A percentile compares a stretch with the other conserved stretches of the same genome.
These are phyloP conservation scores for Pediacus dermestoides DNA, from an alignment of 2,888 invertebrate genomes.

Conservation along the genomic window DNA sequence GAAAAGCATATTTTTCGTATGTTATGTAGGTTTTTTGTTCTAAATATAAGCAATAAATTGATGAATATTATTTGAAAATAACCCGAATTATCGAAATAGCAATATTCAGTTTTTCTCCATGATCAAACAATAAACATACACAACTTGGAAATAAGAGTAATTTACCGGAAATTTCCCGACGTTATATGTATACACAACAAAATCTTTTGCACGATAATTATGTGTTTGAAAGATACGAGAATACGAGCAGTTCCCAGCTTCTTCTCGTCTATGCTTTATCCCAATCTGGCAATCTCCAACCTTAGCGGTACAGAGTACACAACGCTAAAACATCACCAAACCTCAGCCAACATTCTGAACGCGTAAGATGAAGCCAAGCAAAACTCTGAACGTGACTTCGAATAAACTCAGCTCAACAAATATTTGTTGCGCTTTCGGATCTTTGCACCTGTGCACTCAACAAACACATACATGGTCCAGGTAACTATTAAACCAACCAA, in stretches of 20 bases:
- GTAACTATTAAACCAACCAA: not conserved
- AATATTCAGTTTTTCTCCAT: no score
- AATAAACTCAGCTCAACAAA: constrained; percentile 48
- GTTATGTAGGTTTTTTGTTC: no score
- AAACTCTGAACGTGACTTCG: constrained; percentile 49
- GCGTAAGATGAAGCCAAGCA: constrained; percentile 49
- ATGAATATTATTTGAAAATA: no score
- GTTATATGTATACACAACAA: no score
- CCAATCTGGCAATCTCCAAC: constrained; percentile 33
- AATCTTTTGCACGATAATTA: constrained; percentile 28
- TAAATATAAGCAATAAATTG: no score
- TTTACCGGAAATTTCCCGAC: no score
- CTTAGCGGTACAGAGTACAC: constrained; percentile 30
- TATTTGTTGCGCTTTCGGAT: constrained; percentile 49
- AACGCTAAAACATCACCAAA: constrained; percentile 34
- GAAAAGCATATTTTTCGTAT: no score
- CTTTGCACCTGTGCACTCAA: constrained; percentile 45
- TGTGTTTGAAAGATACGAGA: constrained; percentile 25
- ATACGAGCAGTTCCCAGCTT: constrained; percentile 9
- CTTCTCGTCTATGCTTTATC: constrained; percentile 31
- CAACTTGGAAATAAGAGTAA: no score
- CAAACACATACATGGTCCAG: not conserved
- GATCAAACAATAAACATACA: no score
- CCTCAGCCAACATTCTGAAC: constrained; percentile 41
- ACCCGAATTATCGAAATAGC: no score